These are phyloP conservation scores for Timandra comae DNA, from an alignment of 2,888 invertebrate genomes.

Conservation along the genomic window DNA sequence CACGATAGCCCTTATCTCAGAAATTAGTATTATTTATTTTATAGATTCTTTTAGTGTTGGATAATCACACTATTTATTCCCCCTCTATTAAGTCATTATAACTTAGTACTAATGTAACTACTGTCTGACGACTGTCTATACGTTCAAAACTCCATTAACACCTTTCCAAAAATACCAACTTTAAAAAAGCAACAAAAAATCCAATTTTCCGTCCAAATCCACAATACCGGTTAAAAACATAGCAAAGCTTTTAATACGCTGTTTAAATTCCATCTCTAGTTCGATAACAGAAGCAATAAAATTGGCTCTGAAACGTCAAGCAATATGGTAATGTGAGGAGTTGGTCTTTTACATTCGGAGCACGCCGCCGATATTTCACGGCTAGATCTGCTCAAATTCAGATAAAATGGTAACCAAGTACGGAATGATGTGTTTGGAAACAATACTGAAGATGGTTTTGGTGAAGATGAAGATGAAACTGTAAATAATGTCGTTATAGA, in stretches of 20 bases:
- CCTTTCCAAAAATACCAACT: no score
- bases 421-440: constrained; percentile 31
- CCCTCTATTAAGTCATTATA: no score
- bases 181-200: no score
- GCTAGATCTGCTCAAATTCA: constrained; percentile 60
- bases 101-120: background rate
- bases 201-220: constrained; percentile 1
- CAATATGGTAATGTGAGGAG: constrained; percentile 67
- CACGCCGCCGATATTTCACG: constrained; percentile 64
- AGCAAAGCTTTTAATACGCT: constrained; percentile 45
- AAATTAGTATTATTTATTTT: no score
- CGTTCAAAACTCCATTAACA: no score
- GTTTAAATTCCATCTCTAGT: constrained; percentile 57
- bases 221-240: constrained; percentile 12
- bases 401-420: constrained; percentile 42
- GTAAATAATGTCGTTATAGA: no score
- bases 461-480: no score
- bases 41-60: no score
- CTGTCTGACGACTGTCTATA: background rate
- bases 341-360: constrained; percentile 58
- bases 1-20: no score
- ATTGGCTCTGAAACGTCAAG: constrained; percentile 67
- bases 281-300: constrained; percentile 67
- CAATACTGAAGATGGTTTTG: no score
- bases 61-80: no score